A percentile compares a stretch with the other conserved stretches of the same genome.
phyloP scores from a whole-genome alignment of 2,888 invertebrate genomes.

The Lasioglossum oenotherae region DNA sequence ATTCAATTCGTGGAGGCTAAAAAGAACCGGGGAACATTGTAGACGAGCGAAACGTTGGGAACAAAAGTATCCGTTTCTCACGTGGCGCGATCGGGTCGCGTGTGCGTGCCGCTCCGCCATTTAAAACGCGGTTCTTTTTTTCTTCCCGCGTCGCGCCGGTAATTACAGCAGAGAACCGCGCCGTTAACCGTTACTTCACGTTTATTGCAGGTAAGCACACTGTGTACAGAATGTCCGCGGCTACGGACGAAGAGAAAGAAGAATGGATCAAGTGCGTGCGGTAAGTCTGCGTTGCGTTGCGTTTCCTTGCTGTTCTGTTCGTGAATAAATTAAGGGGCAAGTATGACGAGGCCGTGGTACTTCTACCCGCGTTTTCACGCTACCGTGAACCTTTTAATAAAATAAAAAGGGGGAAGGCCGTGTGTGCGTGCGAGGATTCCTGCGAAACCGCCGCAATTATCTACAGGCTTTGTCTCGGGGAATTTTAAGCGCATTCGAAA shows the following conservation, averaged over 20 bases:
- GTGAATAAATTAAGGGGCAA: conserved; percentile 31
- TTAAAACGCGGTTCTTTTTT: conserved; percentile 4
- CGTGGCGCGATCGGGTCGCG: conserved; percentile 21
- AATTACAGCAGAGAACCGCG: conserved; percentile 26
- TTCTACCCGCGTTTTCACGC: conserved; percentile 26
- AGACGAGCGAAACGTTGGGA: not conserved
- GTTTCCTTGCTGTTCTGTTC: not conserved
- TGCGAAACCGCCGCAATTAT: conserved; percentile 4
- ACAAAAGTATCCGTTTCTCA: conserved; percentile 22
- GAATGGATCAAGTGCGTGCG: conserved; percentile 97
- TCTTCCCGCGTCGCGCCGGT: not conserved
- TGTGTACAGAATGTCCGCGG: conserved; percentile 97
- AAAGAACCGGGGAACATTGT: not conserved
- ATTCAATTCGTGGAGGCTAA: not conserved
- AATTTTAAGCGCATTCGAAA: not conserved
- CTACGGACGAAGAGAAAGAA: conserved; percentile 96
- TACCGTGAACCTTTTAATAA: conserved; percentile 10
- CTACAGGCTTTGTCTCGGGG: not conserved
- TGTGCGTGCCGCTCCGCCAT: conserved; percentile 26
- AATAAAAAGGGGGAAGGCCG: not conserved
- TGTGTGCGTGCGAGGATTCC: not conserved
- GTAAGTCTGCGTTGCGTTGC: conserved; percentile 77
- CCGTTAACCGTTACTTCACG: conserved; percentile 40
- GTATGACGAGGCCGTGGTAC: not conserved
- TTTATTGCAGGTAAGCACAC: conserved; percentile 88